A percentile compares a stretch with the other conserved stretches of the same genome.
These are phyloP conservation scores for Mythimna impura DNA, from an alignment of 2,888 invertebrate species.

Conservation along the genomic window DNA sequence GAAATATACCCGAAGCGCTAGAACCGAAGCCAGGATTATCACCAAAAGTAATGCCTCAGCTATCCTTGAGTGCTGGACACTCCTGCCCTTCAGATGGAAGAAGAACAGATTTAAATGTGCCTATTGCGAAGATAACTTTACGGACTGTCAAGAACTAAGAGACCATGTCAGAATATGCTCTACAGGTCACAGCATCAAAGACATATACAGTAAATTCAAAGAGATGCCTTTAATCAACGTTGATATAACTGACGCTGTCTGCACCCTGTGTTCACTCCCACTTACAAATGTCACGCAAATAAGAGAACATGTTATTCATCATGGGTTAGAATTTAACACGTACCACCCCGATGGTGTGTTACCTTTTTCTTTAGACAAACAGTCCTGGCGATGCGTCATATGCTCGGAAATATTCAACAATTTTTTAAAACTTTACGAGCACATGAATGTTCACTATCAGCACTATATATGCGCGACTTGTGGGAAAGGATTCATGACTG, in stretches of 20 bases:
- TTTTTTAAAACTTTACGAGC: slow-evolving; percentile 85
- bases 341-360: slow-evolving; percentile 83
- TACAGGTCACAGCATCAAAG: slow-evolving; percentile 75
- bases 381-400: slow-evolving; percentile 83
- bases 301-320: slow-evolving; percentile 79
- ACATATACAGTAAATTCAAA: slow-evolving; percentile 85
- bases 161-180: slow-evolving; percentile 79
- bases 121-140: slow-evolving; percentile 84
- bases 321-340: slow-evolving; percentile 77
- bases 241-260: slow-evolving; percentile 79
- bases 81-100: slow-evolving; percentile 85
- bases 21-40: slow-evolving; percentile 80
- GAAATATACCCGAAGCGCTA: slow-evolving; percentile 80
- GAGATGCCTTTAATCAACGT: slow-evolving; percentile 86
- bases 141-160: slow-evolving; percentile 78
- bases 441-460: slow-evolving; percentile 86
- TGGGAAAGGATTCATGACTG: slow-evolving; percentile 87
- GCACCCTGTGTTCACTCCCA: slow-evolving; percentile 76
- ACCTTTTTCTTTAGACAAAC: slow-evolving; percentile 82
- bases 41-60: slow-evolving; percentile 85
- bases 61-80: slow-evolving; percentile 82
- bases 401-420: slow-evolving; percentile 83
- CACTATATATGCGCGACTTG: slow-evolving; percentile 86
- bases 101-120: slow-evolving; percentile 84
- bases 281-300: slow-evolving; percentile 74